These are phyloP conservation scores for Argopecten irradians DNA, from an alignment of 1,140 invertebrate species.

Conservation along the genomic window DNA sequence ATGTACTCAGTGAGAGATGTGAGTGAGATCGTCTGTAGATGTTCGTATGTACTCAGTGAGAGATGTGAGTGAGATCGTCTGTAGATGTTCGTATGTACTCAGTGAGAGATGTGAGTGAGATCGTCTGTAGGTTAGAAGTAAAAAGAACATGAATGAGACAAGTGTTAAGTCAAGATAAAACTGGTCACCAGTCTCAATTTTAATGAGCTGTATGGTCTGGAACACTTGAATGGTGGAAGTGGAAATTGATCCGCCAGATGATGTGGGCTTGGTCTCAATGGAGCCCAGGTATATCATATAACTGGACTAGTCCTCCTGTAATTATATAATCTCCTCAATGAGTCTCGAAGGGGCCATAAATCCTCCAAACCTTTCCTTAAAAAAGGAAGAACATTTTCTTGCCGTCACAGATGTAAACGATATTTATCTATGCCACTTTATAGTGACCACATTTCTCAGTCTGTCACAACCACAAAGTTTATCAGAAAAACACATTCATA, in stretches of 20 bases:
- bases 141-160: not conserved
- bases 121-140: not conserved
- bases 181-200: not conserved
- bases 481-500: not conserved
- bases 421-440: not conserved
- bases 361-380: not conserved
- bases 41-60: too few species aligned
- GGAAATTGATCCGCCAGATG: constrained; percentile 40
- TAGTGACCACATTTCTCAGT: not conserved
- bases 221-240: not conserved
- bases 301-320: not conserved
- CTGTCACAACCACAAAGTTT: not conserved
- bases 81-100: too few species aligned
- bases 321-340: not conserved
- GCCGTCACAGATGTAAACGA: not conserved
- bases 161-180: not conserved
- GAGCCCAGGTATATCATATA: not conserved
- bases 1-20: too few species aligned
- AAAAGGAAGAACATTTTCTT: not conserved
- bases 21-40: too few species aligned
- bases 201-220: not conserved
- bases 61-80: too few species aligned
- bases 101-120: not conserved
- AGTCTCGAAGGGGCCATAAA: not conserved
- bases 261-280: constrained; percentile 24